Evolutionary conservation across 2,113 vertebrate genomes (phyloP), one percentile per base, ranked within the genome.

Genomic region (Periophthalmodon schlosseri): DNA sequence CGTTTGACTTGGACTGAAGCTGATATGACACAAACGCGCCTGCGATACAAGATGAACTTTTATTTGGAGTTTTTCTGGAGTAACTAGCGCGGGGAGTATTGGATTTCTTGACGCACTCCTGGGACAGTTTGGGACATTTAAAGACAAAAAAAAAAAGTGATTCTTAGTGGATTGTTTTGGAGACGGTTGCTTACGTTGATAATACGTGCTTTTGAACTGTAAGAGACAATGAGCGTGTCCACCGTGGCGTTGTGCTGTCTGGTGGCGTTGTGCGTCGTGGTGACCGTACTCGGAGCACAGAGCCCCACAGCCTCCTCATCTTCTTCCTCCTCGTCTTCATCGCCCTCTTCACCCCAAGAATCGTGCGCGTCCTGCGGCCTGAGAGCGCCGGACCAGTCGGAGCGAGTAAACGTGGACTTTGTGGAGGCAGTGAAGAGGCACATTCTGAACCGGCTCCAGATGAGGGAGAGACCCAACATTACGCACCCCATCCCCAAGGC

Each of bases 401-500:
- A 95, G 81, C 89, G 93, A 63, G 77, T 95, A 87, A 95, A 97
- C 94, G 91, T 95, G 21, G 96, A 97, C 88, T 95, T 98, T 82
- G 76, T 98, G 93, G 97, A 99, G 90, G 97, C 97, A 75, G 96
- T 99, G 84, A 99, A 99, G 93, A 92, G 97, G 80, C 97, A 99
- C 92, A 99, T 99, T 77, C 91, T 99, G 86, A 96, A 91, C 91
- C 91, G 96, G 85, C 90, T 99, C 82, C 97, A 99, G 94, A 96
- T 99, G 97, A 91, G 96, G 73, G 95, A 96, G 73, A 92, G 96
- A 86, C 96, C 97, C 81, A 99, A 99, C 94, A 99, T 99, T 94
- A 98, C 96, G 20, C 97, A 97, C 82, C 95, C 96, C 14, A 96
- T 98, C 87, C 96, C 97, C 34, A 96, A 95, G 91, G 97, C 96